Conservation (phyloP, 2,888 invertebrate species). For the Hymenopus coronatus region DNA sequence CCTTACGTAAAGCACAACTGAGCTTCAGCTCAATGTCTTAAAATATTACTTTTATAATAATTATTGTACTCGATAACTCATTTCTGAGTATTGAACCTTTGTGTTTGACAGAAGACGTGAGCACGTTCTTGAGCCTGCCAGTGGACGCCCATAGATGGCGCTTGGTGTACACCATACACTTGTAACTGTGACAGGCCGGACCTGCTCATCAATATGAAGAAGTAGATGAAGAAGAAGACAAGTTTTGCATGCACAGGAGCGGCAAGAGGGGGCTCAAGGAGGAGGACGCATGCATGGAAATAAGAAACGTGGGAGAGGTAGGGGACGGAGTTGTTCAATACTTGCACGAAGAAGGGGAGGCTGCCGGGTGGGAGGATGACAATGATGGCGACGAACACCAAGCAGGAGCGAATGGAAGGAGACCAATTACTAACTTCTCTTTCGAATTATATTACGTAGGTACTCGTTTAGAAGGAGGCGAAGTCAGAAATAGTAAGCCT, state of each 20-base stretch:
- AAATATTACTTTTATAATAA: too few relatives aligned
- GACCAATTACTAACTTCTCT: background rate
- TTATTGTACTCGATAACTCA: too few relatives aligned
- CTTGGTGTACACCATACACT: conserved; percentile 1
- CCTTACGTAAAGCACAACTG: too few relatives aligned
- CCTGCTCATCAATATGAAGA: conserved; percentile 2
- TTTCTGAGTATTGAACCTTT: too few relatives aligned
- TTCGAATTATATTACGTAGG: background rate
- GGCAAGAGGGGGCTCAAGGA: background rate
- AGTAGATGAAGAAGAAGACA: background rate
- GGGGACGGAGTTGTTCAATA: background rate
- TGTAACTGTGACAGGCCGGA: background rate
- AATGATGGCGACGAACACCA: background rate
- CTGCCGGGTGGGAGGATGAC: background rate
- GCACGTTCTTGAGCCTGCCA: background rate
- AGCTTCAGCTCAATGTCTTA: too few relatives aligned
- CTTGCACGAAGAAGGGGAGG: background rate
- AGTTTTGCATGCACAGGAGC: background rate
- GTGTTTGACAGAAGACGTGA: too few relatives aligned
- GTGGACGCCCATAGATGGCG: background rate
- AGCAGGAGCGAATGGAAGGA: background rate
- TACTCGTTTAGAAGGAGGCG: background rate
- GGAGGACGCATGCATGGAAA: background rate
- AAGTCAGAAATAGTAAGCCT: background rate
- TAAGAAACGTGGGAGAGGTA: background rate